Base-by-base conservation (phyloP, 2,888 invertebrate species). In the Drosophila anomelani region DNA sequence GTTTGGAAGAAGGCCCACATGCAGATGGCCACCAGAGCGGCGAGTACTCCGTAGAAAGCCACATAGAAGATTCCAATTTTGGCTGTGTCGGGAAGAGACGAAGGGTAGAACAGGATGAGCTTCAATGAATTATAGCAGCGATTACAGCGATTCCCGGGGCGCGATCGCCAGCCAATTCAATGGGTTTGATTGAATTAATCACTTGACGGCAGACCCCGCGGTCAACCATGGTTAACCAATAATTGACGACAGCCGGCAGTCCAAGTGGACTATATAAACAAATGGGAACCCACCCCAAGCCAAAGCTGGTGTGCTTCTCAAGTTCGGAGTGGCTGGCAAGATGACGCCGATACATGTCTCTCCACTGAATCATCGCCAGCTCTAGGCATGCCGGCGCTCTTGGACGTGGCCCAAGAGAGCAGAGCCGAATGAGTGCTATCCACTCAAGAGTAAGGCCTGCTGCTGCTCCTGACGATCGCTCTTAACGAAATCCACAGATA, bases 1-100 rank as follows among this genome's bases (percentile, higher is more conserved):
- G 98, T 97, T 92, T 96, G 96, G 81, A 96, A 96, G 94, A 99
- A 99, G 71, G 96, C 96, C 95, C 97, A 97, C 95, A 98, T 96
- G 93, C 98, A 98, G 76, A 98, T 96, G 23, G 98, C 96, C 77
- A 99, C 99, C 90, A 99, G 95, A 32, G 97, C 97, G 29, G 97
- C 97, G 90, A 99, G 94, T 79, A 97, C 96, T 69, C 95, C 94
- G 94, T 99, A 99, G 94, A 99, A 99, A 86, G 97, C 94, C 86
- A 97, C 93, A 94, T 99, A 99, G 94, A 99, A 99, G n/a, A 97
- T 93, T 60, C 96, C 95, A 91, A 99, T 98, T 94, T 98, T 98
- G 73, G 95, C 98, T 98, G 94, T 32, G 61, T 13, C 9, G 15
- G 47, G 29, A 29, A 26, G 13, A 51, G 26, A 29, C 2, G 26